These are phyloP conservation scores for Acyrthosiphon pisum DNA, from an alignment of 1,140 invertebrate genomes.

Conservation along the genomic window DNA sequence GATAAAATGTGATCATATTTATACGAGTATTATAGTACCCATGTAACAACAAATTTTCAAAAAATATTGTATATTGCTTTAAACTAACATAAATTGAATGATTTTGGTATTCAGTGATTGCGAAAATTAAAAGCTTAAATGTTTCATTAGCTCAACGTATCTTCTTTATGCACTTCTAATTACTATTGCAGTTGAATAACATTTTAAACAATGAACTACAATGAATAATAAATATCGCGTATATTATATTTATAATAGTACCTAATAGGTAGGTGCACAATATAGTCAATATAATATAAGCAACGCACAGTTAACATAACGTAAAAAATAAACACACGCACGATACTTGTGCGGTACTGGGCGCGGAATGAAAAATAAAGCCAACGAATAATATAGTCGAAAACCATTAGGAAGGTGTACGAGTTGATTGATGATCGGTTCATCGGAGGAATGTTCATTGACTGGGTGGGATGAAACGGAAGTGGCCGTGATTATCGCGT, in stretches of 20 bases:
- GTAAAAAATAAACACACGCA: neutral
- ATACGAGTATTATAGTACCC: neutral
- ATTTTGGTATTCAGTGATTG: neutral
- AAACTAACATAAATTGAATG: neutral
- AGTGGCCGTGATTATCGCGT: conserved; percentile 56
- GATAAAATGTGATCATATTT: neutral
- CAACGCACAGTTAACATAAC: neutral
- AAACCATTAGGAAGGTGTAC: conserved; percentile 49
- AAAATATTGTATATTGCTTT: neutral
- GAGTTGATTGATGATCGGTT: conserved; percentile 57
- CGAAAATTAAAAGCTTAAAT: neutral
- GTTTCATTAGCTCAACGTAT: neutral
- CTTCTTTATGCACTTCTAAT: neutral
- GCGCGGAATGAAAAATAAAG: conserved; percentile 21
- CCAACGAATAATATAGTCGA: conserved; percentile 14
- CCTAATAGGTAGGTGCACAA: too few relatives aligned
- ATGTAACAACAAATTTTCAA: neutral
- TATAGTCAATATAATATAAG: neutral
- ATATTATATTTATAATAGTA: neutral
- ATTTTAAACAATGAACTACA: neutral
- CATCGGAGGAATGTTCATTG: conserved; percentile 54
- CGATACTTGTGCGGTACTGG: neutral
- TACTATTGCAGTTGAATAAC: neutral
- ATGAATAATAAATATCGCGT: neutral
- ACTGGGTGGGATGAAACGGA: conserved; percentile 29